These are phyloP conservation scores for Cryptoprocta ferox DNA, from an alignment of 2,797 vertebrate species.

Conservation along the genomic window DNA sequence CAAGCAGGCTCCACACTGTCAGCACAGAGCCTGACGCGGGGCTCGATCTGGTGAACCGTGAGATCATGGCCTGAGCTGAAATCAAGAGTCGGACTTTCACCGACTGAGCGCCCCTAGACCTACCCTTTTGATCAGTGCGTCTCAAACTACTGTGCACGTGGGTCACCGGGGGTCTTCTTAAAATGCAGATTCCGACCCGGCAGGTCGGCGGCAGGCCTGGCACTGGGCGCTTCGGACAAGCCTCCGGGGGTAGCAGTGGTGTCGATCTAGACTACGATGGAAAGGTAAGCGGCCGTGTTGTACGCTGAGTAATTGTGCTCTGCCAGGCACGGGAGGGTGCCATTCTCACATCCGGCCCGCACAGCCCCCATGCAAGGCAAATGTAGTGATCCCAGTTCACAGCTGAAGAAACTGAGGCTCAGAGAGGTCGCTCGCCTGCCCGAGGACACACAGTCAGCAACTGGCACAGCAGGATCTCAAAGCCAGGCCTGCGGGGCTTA, in stretches of 20 bases:
- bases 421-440: not conserved
- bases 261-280: rapidly evolving
- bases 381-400: not conserved
- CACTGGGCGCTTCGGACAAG: not conserved
- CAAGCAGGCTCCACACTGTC: too few relatives aligned
- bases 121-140: not conserved
- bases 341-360: not conserved
- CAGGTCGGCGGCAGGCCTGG: not conserved
- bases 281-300: too few relatives aligned
- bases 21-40: too few relatives aligned
- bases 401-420: not conserved
- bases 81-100: too few relatives aligned
- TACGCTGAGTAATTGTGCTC: not conserved
- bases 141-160: not conserved
- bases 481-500: not conserved
- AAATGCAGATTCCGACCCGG: not conserved
- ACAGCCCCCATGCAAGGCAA: not conserved
- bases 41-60: too few relatives aligned
- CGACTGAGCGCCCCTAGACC: not conserved
- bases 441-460: not conserved
- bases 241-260: rapidly evolving
- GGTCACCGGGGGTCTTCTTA: not conserved
- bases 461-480: not conserved
- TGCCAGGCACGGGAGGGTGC: not conserved
- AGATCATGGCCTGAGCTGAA: too few relatives aligned